Evolutionary conservation across 2,797 vertebrate genomes (phyloP).

Genomic region (Danio jaintianensis): DNA sequence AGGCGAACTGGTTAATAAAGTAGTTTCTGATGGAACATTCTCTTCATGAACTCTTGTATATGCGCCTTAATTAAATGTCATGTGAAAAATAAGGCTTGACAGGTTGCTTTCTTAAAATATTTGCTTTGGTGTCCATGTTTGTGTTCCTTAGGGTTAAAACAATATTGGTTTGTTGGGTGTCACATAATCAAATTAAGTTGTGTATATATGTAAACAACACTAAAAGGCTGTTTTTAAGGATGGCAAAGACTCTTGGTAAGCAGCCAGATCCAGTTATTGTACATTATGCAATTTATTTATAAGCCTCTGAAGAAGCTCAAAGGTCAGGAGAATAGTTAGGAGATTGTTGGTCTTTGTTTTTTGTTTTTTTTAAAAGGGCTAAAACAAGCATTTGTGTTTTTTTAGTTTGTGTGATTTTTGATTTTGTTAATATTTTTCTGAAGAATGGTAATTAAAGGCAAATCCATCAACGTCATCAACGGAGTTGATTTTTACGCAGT

Average conservation of each 20-base stretch:
- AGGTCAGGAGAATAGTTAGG: neutral
- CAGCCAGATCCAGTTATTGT: neutral
- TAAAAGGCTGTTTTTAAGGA: neutral
- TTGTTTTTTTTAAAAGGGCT: no score
- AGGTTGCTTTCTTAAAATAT: constrained; percentile 25
- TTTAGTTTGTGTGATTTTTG: no score
- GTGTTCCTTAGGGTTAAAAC: neutral
- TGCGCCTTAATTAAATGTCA: constrained; percentile 64
- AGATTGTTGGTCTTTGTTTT: no score
- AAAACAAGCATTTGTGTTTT: no score
- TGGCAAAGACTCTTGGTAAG: constrained; percentile 9
- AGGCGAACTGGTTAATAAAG: constrained; percentile 35
- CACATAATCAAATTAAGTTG: constrained; percentile 58
- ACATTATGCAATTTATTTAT: neutral
- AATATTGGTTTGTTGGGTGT: constrained; percentile 19
- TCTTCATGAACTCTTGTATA: constrained; percentile 55
- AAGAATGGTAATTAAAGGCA: no score
- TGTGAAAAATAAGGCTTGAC: constrained; percentile 57
- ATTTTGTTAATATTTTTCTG: no score
- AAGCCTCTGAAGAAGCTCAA: constrained; percentile 2
- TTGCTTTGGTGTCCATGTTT: neutral
- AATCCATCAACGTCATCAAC: no score
- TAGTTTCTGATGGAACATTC: constrained; percentile 33
- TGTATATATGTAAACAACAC: neutral
- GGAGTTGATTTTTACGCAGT: no score